phyloP scores from a whole-genome alignment of 2,113 vertebrate genomes.

The Todiramphus saurophagus region DNA sequence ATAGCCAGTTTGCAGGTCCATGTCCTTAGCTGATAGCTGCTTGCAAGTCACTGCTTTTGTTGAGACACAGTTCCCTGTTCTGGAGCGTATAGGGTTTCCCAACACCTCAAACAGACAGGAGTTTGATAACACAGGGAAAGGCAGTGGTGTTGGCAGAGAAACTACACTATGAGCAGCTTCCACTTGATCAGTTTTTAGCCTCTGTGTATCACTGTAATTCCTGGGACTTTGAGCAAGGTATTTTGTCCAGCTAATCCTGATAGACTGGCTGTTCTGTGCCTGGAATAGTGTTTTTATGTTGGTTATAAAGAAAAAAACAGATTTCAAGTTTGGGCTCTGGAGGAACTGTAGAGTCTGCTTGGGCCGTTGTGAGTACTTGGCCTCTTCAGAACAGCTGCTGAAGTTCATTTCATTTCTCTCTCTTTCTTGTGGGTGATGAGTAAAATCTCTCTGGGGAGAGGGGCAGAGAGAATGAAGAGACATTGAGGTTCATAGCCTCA shows the following conservation, averaged over 20 bases:
- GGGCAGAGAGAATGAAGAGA: slow-evolving; percentile 45
- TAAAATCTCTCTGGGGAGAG: slow-evolving; percentile 40
- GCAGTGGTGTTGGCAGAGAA: neutral
- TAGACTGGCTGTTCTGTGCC: neutral
- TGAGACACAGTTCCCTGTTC: neutral
- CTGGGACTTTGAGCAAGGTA: neutral
- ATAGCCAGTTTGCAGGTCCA: neutral
- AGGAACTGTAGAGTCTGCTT: neutral
- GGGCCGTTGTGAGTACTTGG: neutral
- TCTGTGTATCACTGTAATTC: neutral
- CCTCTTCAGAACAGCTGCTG: slow-evolving; percentile 53
- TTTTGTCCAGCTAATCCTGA: neutral
- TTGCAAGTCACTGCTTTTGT: neutral
- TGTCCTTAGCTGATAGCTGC: neutral
- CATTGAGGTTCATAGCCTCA: slow-evolving; percentile 41
- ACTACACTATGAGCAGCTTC: neutral
- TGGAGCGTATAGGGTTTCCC: neutral
- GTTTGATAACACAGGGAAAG: neutral
- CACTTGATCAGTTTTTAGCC: neutral
- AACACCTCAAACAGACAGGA: neutral
- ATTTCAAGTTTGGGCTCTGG: neutral
- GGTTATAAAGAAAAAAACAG: neutral
- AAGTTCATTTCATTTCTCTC: slow-evolving; percentile 27
- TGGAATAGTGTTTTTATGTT: neutral
- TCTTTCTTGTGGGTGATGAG: slow-evolving; percentile 62